These are phyloP conservation scores for Parnassius apollo DNA, from an alignment of 2,888 invertebrate genomes.

Conservation along the genomic window DNA sequence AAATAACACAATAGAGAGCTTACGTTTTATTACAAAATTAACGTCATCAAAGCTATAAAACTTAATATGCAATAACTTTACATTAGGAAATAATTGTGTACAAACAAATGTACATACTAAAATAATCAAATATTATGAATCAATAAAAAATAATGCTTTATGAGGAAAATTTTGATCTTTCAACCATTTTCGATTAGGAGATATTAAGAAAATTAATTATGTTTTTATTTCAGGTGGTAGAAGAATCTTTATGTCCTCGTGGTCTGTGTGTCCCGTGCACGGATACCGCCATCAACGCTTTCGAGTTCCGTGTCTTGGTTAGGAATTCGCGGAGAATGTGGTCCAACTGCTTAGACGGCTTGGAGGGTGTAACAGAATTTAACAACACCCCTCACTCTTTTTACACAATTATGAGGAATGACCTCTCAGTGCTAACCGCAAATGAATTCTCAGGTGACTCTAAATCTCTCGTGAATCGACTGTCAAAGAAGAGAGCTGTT, in stretches of 20 bases:
- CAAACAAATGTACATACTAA: too few relatives aligned
- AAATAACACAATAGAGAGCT: too few relatives aligned
- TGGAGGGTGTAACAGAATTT: constrained; percentile 38
- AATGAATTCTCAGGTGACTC: constrained; percentile 52
- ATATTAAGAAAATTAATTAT: background rate
- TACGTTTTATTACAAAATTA: too few relatives aligned
- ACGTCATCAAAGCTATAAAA: too few relatives aligned
- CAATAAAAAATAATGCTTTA: too few relatives aligned
- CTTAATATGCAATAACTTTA: too few relatives aligned
- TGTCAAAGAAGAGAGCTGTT: constrained; percentile 37
- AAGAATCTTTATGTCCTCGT: constrained; percentile 52
- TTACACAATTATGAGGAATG: constrained; percentile 52
- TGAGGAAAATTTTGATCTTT: too few relatives aligned
- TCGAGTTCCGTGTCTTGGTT: constrained; percentile 57
- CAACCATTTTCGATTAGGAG: background rate
- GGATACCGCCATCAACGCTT: constrained; percentile 54
- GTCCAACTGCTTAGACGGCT: constrained; percentile 47
- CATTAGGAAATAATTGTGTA: too few relatives aligned
- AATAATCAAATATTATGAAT: too few relatives aligned
- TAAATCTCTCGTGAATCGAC: constrained; percentile 44
- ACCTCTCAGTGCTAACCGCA: constrained; percentile 47
- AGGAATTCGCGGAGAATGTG: constrained; percentile 52
- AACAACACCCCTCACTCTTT: constrained; percentile 44
- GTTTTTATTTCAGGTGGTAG: constrained; percentile 56
- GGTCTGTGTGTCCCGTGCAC: constrained; percentile 60